Conservation (phyloP, 2,797 vertebrate genomes). For the Lophotriccus pileatus region DNA sequence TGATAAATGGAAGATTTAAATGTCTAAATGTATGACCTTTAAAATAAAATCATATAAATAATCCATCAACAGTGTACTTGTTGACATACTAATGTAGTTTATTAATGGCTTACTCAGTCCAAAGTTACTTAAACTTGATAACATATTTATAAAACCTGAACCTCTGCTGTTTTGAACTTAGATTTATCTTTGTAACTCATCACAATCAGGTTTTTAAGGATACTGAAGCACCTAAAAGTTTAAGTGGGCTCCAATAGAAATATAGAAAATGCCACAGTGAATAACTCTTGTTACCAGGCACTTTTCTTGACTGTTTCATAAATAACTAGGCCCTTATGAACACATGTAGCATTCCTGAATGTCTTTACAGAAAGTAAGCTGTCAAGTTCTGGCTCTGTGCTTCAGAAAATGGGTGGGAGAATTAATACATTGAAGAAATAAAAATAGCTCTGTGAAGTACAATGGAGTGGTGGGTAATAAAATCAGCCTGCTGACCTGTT, state of each 20-base stretch:
- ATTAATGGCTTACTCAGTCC: not conserved
- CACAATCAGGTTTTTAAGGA: not conserved
- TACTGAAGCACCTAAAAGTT: not conserved
- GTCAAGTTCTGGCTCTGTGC: conserved; percentile 12
- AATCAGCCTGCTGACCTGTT: not conserved
- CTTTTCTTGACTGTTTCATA: not conserved
- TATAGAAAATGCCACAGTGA: not conserved
- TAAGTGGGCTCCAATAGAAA: not conserved
- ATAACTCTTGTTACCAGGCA: not conserved
- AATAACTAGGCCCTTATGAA: not conserved
- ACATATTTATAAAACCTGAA: not conserved
- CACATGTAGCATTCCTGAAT: not conserved
- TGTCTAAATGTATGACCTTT: not conserved
- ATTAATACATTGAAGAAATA: conserved; percentile 26
- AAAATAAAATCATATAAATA: not conserved
- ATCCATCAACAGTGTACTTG: not conserved
- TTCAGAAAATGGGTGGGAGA: conserved; percentile 20
- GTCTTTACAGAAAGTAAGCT: conserved; percentile 14
- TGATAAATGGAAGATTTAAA: not conserved
- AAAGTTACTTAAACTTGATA: not conserved
- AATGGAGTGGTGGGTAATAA: not conserved
- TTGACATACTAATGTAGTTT: not conserved
- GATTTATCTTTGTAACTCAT: not conserved
- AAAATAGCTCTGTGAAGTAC: not conserved
- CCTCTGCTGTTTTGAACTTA: not conserved